Evolutionary conservation across 1,140 invertebrate species (phyloP).

Genomic region (Tetramorium alpestre): DNA sequence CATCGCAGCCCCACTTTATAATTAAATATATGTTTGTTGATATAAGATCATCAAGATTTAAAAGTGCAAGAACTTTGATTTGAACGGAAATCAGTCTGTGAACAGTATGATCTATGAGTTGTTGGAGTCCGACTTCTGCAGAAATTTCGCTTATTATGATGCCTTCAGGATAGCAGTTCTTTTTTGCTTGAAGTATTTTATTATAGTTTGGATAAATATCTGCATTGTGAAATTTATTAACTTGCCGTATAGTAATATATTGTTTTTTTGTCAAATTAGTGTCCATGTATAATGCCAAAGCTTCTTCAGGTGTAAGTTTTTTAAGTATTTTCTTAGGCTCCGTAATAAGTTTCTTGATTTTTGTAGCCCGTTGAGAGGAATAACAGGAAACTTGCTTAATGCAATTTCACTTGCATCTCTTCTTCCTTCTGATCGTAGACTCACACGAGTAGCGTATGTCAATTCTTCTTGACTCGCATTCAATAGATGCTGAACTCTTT

Average conservation of each 20-base stretch:
- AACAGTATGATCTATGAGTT: too few relatives aligned
- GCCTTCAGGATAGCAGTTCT: background rate
- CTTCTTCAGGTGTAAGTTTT: background rate
- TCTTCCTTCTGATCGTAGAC: background rate
- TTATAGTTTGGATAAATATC: background rate
- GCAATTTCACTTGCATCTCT: background rate
- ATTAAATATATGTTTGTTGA: too few relatives aligned
- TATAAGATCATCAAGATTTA: too few relatives aligned
- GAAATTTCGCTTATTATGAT: background rate
- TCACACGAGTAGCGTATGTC: background rate
- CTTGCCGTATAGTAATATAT: background rate
- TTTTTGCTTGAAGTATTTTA: background rate
- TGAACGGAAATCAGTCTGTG: too few relatives aligned
- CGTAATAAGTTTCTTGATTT: background rate
- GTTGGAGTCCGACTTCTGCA: background rate
- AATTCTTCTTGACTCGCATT: background rate
- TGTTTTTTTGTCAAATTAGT: background rate
- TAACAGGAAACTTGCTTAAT: background rate
- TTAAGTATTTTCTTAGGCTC: background rate
- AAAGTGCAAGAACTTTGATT: too few relatives aligned
- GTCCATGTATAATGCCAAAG: background rate
- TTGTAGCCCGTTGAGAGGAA: background rate
- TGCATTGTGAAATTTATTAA: background rate
- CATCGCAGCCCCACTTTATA: too few relatives aligned
- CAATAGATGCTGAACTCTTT: too few relatives aligned